phyloP scores from a whole-genome alignment of 1,140 invertebrate genomes.

The Calliopsis andreniformis region DNA sequence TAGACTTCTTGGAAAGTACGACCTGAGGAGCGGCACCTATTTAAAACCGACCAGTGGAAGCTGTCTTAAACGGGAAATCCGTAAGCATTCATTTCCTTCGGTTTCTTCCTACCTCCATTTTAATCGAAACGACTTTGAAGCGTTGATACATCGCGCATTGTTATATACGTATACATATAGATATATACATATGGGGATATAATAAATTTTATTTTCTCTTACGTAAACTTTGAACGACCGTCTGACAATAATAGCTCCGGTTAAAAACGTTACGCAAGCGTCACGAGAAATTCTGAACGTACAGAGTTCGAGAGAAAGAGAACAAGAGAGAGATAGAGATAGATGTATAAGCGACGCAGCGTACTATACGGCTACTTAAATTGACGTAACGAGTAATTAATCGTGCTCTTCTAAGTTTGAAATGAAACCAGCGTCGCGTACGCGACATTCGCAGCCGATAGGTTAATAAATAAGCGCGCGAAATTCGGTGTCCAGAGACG shows the following conservation, averaged over 20 bases:
- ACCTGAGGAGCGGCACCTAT: constrained; percentile 10
- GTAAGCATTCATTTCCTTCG: neutral
- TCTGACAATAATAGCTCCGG: constrained; percentile 52
- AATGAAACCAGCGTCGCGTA: neutral
- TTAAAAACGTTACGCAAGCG: constrained; percentile 49
- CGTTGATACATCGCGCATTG: neutral
- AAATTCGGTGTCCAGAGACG: neutral
- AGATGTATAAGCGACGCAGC: neutral
- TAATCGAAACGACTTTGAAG: neutral
- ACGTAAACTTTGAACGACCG: constrained; percentile 15
- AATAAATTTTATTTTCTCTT: constrained; percentile 33
- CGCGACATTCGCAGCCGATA: neutral
- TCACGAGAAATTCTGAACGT: constrained; percentile 32
- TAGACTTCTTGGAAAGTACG: too few species aligned
- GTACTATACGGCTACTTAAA: neutral
- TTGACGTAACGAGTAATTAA: constrained; percentile 15
- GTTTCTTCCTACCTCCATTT: neutral
- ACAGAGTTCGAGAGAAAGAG: too few species aligned
- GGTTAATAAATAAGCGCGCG: neutral
- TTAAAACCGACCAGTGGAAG: neutral
- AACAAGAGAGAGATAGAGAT: too few species aligned
- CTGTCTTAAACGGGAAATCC: too few species aligned
- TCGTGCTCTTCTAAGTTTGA: constrained; percentile 23
- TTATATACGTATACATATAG: neutral
- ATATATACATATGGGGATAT: neutral